phyloP scores from a whole-genome alignment of 2,888 invertebrate species.

The Eledona agricola region DNA sequence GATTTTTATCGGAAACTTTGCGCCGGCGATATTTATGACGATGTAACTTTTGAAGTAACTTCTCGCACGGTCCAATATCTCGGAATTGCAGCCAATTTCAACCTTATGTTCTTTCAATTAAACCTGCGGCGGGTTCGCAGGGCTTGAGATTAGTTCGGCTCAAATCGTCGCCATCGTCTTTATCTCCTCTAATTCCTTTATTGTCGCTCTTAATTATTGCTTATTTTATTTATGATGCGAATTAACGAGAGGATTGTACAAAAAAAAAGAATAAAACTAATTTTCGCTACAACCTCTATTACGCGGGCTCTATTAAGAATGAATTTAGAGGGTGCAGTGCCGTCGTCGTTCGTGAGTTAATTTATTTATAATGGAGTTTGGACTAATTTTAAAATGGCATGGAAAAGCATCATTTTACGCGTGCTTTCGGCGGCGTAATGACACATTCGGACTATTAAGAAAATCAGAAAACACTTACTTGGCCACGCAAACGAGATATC shows the following conservation, averaged over 20 bases:
- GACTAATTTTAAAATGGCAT: conserved; percentile 37
- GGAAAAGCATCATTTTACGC: conserved; percentile 36
- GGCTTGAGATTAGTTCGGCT: conserved; percentile 22
- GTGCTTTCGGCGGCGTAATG: conserved; percentile 21
- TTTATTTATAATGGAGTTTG: conserved; percentile 34
- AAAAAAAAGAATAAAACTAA: conserved; percentile 35
- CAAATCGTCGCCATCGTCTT: neutral
- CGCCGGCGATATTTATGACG: conserved; percentile 30
- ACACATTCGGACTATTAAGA: conserved; percentile 26
- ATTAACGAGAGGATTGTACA: conserved; percentile 31
- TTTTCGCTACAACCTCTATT: conserved; percentile 38
- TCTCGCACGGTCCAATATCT: conserved; percentile 26
- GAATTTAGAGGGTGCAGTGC: conserved; percentile 33
- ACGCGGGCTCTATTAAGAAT: conserved; percentile 36
- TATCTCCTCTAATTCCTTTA: neutral
- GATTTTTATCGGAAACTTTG: conserved; percentile 35
- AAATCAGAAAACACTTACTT: conserved; percentile 24
- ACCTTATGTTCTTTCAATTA: conserved; percentile 31
- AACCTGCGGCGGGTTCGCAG: conserved; percentile 12
- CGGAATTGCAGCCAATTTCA: conserved; percentile 25
- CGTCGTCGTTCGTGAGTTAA: conserved; percentile 32
- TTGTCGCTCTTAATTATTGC: conserved; percentile 5
- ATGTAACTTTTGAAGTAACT: conserved; percentile 33
- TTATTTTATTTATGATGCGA: conserved; percentile 31
- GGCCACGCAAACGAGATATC: conserved; percentile 29